These are phyloP conservation scores for Noctuana brunneofusca DNA, from an alignment of 2,888 invertebrate genomes.

Conservation along the genomic window DNA sequence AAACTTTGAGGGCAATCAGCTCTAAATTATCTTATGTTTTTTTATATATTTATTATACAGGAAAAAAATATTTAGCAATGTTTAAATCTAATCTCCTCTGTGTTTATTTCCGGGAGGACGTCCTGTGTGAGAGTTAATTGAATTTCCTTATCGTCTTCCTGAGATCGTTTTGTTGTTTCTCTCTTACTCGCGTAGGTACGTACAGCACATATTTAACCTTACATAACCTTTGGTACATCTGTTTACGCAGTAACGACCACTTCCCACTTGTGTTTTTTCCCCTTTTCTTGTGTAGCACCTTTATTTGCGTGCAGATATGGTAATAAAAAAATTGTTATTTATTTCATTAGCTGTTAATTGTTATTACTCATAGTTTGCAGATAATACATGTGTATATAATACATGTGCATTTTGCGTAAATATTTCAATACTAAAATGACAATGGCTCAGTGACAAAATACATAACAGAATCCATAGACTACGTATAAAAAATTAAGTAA, in stretches of 20 bases:
- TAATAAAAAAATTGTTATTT: background rate
- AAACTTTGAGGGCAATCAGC: too few relatives aligned
- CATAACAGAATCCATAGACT: too few relatives aligned
- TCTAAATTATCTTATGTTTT: too few relatives aligned
- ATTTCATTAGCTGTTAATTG: too few relatives aligned
- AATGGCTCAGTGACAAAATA: too few relatives aligned
- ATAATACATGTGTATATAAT: too few relatives aligned
- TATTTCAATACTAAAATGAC: too few relatives aligned
- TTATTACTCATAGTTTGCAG: too few relatives aligned
- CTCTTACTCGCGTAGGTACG: background rate
- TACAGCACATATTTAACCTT: constrained; percentile 9
- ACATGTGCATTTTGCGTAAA: too few relatives aligned
- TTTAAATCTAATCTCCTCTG: background rate
- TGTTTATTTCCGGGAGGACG: background rate
- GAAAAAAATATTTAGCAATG: background rate
- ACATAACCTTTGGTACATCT: constrained; percentile 6
- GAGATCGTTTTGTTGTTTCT: background rate
- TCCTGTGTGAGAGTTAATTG: constrained; percentile 7
- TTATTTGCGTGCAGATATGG: background rate
- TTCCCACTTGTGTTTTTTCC: background rate
- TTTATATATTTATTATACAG: background rate
- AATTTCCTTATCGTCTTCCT: constrained; percentile 10
- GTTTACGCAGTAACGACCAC: background rate
- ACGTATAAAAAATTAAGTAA: too few relatives aligned
- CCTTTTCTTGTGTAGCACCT: constrained; percentile 2